Conservation (phyloP, 2,888 invertebrate genomes). For the Cryptocheilus praepositus region DNA sequence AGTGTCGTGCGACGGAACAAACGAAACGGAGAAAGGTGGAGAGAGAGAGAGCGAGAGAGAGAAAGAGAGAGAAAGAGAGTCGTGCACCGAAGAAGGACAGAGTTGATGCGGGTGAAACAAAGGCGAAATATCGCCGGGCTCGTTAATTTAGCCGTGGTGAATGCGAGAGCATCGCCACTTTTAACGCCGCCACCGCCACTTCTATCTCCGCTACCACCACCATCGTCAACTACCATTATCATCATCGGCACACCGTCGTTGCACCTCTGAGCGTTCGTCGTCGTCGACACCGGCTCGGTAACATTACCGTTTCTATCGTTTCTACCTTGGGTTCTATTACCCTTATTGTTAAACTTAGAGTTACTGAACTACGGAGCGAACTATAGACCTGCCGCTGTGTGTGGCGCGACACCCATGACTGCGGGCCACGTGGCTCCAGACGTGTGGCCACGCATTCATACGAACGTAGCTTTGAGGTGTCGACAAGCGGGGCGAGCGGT, state of each 20-base stretch:
- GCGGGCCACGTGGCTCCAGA: constrained; percentile 71
- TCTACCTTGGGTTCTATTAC: constrained; percentile 65
- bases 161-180: constrained; percentile 16
- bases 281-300: constrained; percentile 41
- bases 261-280: neutral
- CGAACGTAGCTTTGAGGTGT: constrained; percentile 43
- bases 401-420: constrained; percentile 62
- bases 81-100: constrained; percentile 5
- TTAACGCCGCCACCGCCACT: constrained; percentile 4
- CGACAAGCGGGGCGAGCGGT: constrained; percentile 13
- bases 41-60: constrained; percentile 8
- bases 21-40: constrained; percentile 14
- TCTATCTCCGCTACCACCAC: neutral
- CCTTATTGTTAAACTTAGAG: constrained; percentile 73
- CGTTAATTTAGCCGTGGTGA: constrained; percentile 53
- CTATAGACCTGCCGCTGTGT: constrained; percentile 63
- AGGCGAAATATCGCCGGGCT: constrained; percentile 21
- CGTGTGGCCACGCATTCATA: constrained; percentile 65
- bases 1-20: neutral
- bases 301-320: constrained; percentile 55
- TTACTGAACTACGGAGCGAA: constrained; percentile 71
- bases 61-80: constrained; percentile 21
- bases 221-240: neutral
- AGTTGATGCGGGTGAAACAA: too few relatives aligned
- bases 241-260: too few relatives aligned